Conservation (phyloP, 37 sponge, comb jelly and placozoan species). For the Diacarnus erythraeanus region DNA sequence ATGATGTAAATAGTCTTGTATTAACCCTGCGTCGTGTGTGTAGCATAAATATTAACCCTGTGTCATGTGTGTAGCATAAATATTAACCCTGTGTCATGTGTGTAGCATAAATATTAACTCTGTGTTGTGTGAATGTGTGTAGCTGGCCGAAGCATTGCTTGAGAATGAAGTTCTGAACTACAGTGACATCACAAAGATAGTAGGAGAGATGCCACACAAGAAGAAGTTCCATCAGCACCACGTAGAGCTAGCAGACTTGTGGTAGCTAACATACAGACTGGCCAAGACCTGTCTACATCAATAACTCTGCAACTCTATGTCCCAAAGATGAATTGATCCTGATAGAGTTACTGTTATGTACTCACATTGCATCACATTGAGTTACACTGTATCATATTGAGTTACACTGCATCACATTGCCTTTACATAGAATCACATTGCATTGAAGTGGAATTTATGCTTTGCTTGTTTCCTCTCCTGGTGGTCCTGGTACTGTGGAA, state of each 20-base stretch:
- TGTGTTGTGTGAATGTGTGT: no score
- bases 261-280: no score
- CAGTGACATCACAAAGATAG: constrained; percentile 65
- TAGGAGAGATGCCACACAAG: constrained; percentile 63
- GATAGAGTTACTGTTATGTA: not conserved
- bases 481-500: constrained; percentile 49
- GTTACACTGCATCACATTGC: constrained; percentile 23
- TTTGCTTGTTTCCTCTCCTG: constrained; percentile 58
- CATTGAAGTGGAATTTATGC: constrained; percentile 66
- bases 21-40: not conserved
- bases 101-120: no score
- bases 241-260: constrained; percentile 47
- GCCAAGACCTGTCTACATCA: not conserved
- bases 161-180: constrained; percentile 81
- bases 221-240: constrained; percentile 54
- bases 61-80: no score
- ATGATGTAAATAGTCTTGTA: no score
- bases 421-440: constrained; percentile 32
- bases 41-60: not conserved
- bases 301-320: not conserved
- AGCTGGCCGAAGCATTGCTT: constrained; percentile 71
- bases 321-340: not conserved
- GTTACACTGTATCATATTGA: no score
- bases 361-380: no score
- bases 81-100: no score